A percentile compares a stretch with the other conserved stretches of the same genome.
Evolutionary conservation across 1,140 invertebrate genomes (phyloP).

Genomic region (Drosophila tani): DNA sequence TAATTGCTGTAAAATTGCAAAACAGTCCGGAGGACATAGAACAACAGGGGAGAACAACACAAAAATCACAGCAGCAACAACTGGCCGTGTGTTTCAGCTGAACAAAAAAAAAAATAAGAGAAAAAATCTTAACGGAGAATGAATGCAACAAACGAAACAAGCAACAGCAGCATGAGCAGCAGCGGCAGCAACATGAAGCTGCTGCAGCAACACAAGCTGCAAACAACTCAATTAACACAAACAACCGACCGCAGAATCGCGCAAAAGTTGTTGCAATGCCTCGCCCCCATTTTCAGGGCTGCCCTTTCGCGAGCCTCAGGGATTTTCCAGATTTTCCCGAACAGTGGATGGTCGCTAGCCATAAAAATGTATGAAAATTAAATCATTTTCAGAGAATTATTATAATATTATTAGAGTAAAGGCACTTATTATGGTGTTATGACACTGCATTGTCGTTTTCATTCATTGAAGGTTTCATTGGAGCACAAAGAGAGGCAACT

Average conservation of each 20-base stretch:
- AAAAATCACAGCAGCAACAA: constrained; percentile 38
- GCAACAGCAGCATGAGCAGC: constrained; percentile 38
- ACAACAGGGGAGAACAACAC: constrained; percentile 51
- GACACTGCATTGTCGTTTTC: neutral
- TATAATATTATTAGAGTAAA: neutral
- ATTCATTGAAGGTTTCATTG: too few species aligned
- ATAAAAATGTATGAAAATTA: constrained; percentile 40
- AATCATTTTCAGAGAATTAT: neutral
- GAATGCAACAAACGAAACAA: constrained; percentile 51
- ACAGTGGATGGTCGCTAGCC: constrained; percentile 3
- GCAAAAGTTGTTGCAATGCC: constrained; percentile 38
- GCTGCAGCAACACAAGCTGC: constrained; percentile 55
- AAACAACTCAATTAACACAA: constrained; percentile 76
- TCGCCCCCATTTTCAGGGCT: constrained; percentile 25
- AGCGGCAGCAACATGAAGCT: constrained; percentile 34
- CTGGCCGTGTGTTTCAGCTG: constrained; percentile 26
- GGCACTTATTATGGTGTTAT: neutral
- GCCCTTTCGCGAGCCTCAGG: constrained; percentile 17
- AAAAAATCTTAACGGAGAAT: constrained; percentile 54
- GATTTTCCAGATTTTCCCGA: constrained; percentile 19
- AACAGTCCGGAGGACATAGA: constrained; percentile 43
- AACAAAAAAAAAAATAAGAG: constrained; percentile 8
- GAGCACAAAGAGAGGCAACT: too few species aligned
- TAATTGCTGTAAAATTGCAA: constrained; percentile 75
- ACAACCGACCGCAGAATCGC: constrained; percentile 45